Evolutionary conservation across 2,888 invertebrate species (phyloP).

Genomic region (Dilophus febrilis): DNA sequence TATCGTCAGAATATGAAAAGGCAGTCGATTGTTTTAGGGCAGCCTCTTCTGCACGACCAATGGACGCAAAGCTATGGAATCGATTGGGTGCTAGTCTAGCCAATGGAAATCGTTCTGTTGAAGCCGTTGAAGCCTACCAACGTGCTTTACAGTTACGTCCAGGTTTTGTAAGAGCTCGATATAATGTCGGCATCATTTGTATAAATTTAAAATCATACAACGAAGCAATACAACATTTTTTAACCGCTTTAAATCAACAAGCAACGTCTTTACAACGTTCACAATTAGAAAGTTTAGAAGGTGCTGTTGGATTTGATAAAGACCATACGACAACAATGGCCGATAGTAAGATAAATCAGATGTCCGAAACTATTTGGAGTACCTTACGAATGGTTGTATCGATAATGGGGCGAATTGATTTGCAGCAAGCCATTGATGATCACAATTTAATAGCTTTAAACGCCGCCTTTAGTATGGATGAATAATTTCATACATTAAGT

Average conservation of each 20-base stretch:
- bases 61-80: constrained; percentile 90
- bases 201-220: constrained; percentile 89
- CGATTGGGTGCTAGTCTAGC: constrained; percentile 93
- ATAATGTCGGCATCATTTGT: constrained; percentile 95
- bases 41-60: constrained; percentile 58
- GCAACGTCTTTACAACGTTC: constrained; percentile 35
- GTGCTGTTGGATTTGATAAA: constrained; percentile 39
- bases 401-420: constrained; percentile 52
- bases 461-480: constrained; percentile 28
- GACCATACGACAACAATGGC: constrained; percentile 25
- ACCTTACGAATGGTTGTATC: constrained; percentile 78
- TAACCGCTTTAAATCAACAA: constrained; percentile 87
- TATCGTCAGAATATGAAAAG: constrained; percentile 86
- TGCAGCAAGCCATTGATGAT: constrained; percentile 41
- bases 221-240: constrained; percentile 89
- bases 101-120: constrained; percentile 85
- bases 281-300: constrained; percentile 23
- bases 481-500: not conserved
- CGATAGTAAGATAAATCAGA: constrained; percentile 30
- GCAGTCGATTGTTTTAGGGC: constrained; percentile 92
- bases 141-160: constrained; percentile 80
- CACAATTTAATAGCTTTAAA: constrained; percentile 44
- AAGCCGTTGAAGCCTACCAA: constrained; percentile 92
- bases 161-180: constrained; percentile 90
- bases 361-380: constrained; percentile 91